Evolutionary conservation across 2,113 vertebrate genomes (phyloP), one percentile per base, ranked within the genome.

Genomic region (Rhynchomys soricoides): DNA sequence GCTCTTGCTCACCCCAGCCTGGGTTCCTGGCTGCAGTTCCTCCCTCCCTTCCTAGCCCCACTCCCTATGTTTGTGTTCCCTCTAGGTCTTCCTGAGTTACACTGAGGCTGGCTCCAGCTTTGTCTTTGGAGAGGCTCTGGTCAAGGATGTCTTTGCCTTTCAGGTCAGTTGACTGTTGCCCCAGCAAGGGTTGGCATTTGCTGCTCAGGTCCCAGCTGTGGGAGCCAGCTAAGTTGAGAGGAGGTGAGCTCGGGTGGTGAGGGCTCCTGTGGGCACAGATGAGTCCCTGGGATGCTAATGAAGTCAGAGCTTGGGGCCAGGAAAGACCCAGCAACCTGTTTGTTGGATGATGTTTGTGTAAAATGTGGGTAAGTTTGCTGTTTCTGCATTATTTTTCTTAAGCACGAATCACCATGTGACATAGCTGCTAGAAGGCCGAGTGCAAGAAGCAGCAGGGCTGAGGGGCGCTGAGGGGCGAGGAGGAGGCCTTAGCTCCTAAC

Each of bases 21-120:
- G 83, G 17, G 31, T 26, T 64, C 48, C 79, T 1, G 34, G 66
- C 52, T 11, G 1, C 40, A 6, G 15, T 11, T 17, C 1, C 15
- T 43, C 2, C 50, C 7, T 6, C 16, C 34, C 31, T 16, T 59
- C 34, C 34, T 22, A 50, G 19, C 29, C 79, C 29, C 22, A 24
- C 10, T 4, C 1, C 17, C 0, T 9, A 29, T 59, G 24, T 83
- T 70, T 68, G 37, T 26, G 26, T 70, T 95, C 64, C 57, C 98
- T 96, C 31, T 98, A 99, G 99, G 96, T 93, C 75, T 99, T 99
- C 98, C 98, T 99, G 90, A 73, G 98, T 95, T 99, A 99, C 93
- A 99, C 99, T 3, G 98, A 83, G 82, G 98, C 97, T 0, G 99
- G 99, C 9, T 99, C 99, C 77, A 34, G 85, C 11, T 99, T 99